Conservation (phyloP, 2,888 invertebrate genomes). For the Ecdyonurus torrentis region DNA sequence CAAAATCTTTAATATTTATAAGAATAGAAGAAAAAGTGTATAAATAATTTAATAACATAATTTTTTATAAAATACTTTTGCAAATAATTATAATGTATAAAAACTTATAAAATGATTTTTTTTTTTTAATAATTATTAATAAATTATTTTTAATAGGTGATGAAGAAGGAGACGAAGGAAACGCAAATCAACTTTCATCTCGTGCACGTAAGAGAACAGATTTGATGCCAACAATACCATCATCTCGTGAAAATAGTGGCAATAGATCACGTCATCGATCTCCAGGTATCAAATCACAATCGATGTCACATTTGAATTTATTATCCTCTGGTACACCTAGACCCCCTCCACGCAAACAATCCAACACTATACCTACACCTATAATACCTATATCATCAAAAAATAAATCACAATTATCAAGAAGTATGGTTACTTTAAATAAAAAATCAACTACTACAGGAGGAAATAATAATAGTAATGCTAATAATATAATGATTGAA, state of each 20-base stretch:
- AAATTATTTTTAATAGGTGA: background rate
- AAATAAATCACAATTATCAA: background rate
- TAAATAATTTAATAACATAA: too few species aligned
- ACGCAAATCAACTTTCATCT: background rate
- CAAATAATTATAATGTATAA: too few species aligned
- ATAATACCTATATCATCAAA: background rate
- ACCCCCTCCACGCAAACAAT: constrained; percentile 16
- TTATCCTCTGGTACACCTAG: constrained; percentile 36
- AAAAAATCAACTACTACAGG: background rate
- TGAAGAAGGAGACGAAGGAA: background rate
- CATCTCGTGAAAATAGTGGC: constrained; percentile 19
- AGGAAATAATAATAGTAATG: too few species aligned
- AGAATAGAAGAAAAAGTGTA: too few species aligned
- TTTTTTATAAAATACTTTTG: too few species aligned
- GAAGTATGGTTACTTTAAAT: background rate
- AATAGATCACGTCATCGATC: constrained; percentile 28
- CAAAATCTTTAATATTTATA: too few species aligned
- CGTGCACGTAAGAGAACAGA: constrained; percentile 45
- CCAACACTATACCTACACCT: background rate
- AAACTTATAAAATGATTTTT: too few species aligned
- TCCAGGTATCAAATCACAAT: constrained; percentile 70
- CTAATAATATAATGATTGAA: background rate
- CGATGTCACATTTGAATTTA: constrained; percentile 85
- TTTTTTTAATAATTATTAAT: too few species aligned
- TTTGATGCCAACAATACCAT: constrained; percentile 77